Conservation (phyloP, 2,888 invertebrate genomes). For the Cerceris rybyensis region DNA sequence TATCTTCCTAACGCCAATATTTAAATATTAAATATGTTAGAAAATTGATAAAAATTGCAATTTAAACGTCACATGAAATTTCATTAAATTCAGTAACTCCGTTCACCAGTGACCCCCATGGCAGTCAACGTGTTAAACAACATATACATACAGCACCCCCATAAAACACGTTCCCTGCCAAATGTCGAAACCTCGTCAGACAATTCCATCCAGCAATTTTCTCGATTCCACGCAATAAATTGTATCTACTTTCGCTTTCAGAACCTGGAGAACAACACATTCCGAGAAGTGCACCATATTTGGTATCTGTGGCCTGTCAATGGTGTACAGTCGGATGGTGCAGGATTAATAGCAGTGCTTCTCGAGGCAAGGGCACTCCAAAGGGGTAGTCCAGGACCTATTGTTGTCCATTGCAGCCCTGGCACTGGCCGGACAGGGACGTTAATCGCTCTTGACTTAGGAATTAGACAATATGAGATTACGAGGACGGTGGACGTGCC, state of each 20-base stretch:
- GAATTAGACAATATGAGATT: slow-evolving; percentile 93
- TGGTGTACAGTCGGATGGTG: slow-evolving; percentile 92
- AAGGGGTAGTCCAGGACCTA: slow-evolving; percentile 85
- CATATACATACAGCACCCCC: too few relatives aligned
- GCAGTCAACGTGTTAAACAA: too few relatives aligned
- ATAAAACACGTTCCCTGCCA: too few relatives aligned
- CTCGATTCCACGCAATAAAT: background rate
- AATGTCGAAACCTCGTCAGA: background rate
- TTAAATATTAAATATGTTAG: too few relatives aligned
- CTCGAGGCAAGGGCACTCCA: slow-evolving; percentile 88
- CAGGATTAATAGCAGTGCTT: slow-evolving; percentile 93
- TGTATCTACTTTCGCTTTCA: slow-evolving; percentile 68
- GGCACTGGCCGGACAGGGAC: slow-evolving; percentile 96
- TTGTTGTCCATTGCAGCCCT: slow-evolving; percentile 93
- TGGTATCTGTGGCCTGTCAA: slow-evolving; percentile 98
- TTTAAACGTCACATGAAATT: too few relatives aligned
- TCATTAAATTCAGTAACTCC: too few relatives aligned
- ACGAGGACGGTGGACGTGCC: slow-evolving; percentile 92
- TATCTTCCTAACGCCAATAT: too few relatives aligned
- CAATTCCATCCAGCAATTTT: background rate
- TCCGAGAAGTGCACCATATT: slow-evolving; percentile 94
- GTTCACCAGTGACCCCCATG: too few relatives aligned
- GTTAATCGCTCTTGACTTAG: slow-evolving; percentile 92
- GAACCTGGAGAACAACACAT: slow-evolving; percentile 91
- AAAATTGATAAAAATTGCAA: too few relatives aligned